phyloP scores from a whole-genome alignment of 2,888 invertebrate species.

The Cabera pusaria region DNA sequence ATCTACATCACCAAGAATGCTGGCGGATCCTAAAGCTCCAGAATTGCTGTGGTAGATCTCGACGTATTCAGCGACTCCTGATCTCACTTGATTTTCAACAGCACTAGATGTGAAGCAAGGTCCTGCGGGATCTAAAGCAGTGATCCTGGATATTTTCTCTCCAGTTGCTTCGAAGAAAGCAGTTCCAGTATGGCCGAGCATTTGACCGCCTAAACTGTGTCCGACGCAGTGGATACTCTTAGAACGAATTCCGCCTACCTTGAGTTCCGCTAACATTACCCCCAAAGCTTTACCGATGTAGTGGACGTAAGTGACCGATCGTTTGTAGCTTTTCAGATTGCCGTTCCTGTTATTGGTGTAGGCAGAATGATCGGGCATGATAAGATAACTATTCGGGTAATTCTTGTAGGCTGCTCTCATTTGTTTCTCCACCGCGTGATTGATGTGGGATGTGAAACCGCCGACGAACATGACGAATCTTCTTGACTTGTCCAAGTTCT shows the following conservation, averaged over 20 bases:
- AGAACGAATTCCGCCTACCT: slow-evolving; percentile 51
- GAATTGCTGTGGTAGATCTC: slow-evolving; percentile 85
- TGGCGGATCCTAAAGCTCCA: slow-evolving; percentile 74
- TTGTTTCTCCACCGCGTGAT: slow-evolving; percentile 58
- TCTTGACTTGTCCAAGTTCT: slow-evolving; percentile 50
- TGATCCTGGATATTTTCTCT: slow-evolving; percentile 57
- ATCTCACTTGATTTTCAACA: slow-evolving; percentile 71
- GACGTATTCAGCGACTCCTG: slow-evolving; percentile 82
- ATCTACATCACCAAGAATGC: slow-evolving; percentile 80
- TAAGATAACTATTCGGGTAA: slow-evolving; percentile 63
- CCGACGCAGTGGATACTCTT: slow-evolving; percentile 68
- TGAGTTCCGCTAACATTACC: slow-evolving; percentile 49
- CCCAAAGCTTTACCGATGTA: slow-evolving; percentile 68
- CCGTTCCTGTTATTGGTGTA: slow-evolving; percentile 66
- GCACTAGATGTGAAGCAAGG: slow-evolving; percentile 68
- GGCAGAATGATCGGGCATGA: slow-evolving; percentile 67
- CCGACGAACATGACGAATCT: slow-evolving; percentile 64
- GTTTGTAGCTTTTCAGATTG: slow-evolving; percentile 60
- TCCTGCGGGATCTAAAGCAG: slow-evolving; percentile 72
- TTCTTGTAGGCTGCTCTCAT: slow-evolving; percentile 59
- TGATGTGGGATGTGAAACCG: slow-evolving; percentile 66
- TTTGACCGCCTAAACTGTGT: slow-evolving; percentile 70
- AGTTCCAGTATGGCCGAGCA: slow-evolving; percentile 61
- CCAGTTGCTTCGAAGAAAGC: slow-evolving; percentile 52
- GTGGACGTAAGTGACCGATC: slow-evolving; percentile 65